Evolutionary conservation across 1,140 invertebrate genomes (phyloP).

Genomic region (Caenorhabditis brenneri): DNA sequence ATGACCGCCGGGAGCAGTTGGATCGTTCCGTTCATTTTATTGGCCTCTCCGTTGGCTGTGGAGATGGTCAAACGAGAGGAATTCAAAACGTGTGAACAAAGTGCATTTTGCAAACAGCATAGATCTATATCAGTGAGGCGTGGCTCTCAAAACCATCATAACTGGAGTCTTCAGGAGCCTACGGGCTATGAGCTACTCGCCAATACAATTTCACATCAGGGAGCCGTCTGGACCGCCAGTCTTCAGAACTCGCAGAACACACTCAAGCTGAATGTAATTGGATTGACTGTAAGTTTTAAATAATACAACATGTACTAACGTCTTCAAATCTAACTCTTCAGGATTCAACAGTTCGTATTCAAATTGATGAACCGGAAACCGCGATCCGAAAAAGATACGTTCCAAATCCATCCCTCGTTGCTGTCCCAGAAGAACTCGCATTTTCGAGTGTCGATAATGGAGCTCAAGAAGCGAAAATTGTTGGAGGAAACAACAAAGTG

Average conservation of each 20-base stretch:
- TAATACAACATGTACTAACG: not conserved
- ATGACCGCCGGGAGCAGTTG: conserved; percentile 22
- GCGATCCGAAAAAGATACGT: conserved; percentile 62
- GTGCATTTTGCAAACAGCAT: conserved; percentile 68
- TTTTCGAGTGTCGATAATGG: conserved; percentile 32
- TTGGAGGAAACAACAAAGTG: not conserved
- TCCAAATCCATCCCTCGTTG: conserved; percentile 53
- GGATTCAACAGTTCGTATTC: conserved; percentile 62
- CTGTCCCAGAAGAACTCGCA: conserved; percentile 61
- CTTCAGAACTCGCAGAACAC: conserved; percentile 59
- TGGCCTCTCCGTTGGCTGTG: not conserved
- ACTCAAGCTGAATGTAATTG: conserved; percentile 56
- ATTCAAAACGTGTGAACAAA: conserved; percentile 70
- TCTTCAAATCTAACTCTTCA: conserved; percentile 50
- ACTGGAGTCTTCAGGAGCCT: conserved; percentile 49
- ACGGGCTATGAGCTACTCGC: conserved; percentile 60
- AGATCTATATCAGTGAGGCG: conserved; percentile 43
- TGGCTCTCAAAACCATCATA: conserved; percentile 4
- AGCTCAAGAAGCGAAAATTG: not conserved
- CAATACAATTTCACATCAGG: conserved; percentile 57
- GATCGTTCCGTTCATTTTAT: not conserved
- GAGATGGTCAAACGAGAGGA: conserved; percentile 62
- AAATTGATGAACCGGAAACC: conserved; percentile 64
- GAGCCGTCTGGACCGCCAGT: conserved; percentile 59
- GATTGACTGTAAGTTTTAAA: not conserved